A percentile compares a stretch with the other conserved stretches of the same genome.
phyloP scores from a whole-genome alignment of 2,888 invertebrate genomes.

The Flexamia atlantica region DNA sequence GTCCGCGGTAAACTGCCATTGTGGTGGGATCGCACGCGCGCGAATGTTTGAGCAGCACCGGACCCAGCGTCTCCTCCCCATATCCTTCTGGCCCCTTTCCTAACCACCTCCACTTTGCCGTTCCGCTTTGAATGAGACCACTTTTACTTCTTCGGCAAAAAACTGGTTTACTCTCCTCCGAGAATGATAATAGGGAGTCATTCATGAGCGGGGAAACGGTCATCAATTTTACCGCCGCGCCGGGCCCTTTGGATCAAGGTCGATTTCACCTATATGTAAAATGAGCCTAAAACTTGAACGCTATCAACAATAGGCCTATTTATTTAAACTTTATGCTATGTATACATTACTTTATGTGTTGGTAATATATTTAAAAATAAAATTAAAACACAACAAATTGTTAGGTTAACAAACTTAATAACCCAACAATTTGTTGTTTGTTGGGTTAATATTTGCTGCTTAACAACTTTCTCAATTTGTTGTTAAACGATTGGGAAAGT shows the following conservation, averaged over 20 bases:
- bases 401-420: too few relatives aligned
- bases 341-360: too few relatives aligned
- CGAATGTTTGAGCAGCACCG: background rate
- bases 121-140: conserved; percentile 30
- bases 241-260: background rate
- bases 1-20: conserved; percentile 15
- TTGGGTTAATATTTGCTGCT: too few relatives aligned
- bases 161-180: conserved; percentile 20
- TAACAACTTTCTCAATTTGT: too few relatives aligned
- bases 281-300: too few relatives aligned
- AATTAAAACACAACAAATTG: too few relatives aligned
- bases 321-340: too few relatives aligned
- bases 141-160: conserved; percentile 40
- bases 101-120: conserved; percentile 25
- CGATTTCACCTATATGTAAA: background rate
- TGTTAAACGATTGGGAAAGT: too few relatives aligned
- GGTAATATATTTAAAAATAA: too few relatives aligned
- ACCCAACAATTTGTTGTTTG: too few relatives aligned
- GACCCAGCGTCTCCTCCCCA: background rate
- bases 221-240: background rate
- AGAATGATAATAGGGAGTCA: conserved; percentile 1
- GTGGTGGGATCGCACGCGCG: background rate
- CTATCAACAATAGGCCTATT: too few relatives aligned
- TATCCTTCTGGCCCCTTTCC: background rate
- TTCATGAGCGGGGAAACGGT: conserved; percentile 20